Evolutionary conservation across 1,140 invertebrate genomes (phyloP).

Genomic region (Caerostris extrusa): DNA sequence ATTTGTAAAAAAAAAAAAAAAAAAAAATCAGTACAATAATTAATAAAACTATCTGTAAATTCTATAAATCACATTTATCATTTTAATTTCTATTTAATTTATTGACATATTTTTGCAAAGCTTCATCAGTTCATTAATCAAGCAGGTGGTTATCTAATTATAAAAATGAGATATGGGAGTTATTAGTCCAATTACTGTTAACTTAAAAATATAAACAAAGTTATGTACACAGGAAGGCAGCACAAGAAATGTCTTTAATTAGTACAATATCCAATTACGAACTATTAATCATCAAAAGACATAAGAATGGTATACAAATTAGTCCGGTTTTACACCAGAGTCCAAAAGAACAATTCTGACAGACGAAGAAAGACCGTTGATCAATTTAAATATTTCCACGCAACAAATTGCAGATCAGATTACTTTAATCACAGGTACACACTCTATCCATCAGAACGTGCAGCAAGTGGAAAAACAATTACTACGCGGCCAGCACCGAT

Average conservation of each 20-base stretch:
- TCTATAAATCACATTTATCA: too few relatives aligned
- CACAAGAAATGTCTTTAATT: not conserved
- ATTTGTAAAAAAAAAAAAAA: too few relatives aligned
- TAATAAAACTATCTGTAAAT: too few relatives aligned
- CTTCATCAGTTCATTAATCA: too few relatives aligned
- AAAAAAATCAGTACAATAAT: too few relatives aligned
- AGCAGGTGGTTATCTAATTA: not conserved
- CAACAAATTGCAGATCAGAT: slow-evolving; percentile 17
- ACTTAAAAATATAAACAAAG: not conserved
- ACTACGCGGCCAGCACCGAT: slow-evolving; percentile 4
- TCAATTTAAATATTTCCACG: slow-evolving; percentile 17
- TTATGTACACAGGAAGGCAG: not conserved
- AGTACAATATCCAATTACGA: not conserved
- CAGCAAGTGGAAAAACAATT: slow-evolving; percentile 27
- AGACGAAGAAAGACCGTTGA: not conserved
- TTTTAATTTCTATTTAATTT: too few relatives aligned
- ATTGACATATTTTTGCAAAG: too few relatives aligned
- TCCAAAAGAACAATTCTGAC: not conserved
- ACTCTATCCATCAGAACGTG: slow-evolving; percentile 12
- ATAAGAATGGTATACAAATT: not conserved
- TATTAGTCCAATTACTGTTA: not conserved
- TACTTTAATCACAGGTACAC: not conserved
- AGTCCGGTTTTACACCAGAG: not conserved
- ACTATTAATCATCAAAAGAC: not conserved
- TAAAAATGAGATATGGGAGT: not conserved